Percentiles rank a stretch among this genome's conserved stretches.
Conservation (phyloP, 2,113 vertebrate species). For the Megaleporinus macrocephalus region DNA sequence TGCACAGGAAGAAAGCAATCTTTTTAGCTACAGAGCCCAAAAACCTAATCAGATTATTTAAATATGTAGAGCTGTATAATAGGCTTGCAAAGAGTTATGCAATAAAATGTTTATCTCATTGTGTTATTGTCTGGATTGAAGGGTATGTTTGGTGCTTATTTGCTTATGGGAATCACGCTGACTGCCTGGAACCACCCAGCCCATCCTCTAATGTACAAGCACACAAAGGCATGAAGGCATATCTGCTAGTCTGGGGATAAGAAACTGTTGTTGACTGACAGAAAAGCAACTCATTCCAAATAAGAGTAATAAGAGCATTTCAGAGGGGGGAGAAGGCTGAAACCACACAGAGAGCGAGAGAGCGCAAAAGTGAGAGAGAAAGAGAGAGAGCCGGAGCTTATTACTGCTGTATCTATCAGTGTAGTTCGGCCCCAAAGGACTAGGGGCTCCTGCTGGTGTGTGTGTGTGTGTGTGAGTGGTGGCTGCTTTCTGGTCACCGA, state of each 20-base stretch:
- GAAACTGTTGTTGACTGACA: not conserved
- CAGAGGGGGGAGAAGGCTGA: not conserved
- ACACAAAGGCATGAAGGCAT: not conserved
- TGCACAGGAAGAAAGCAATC: too few species aligned
- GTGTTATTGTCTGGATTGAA: not conserved
- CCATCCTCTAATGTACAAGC: not conserved
- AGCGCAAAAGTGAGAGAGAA: constrained; percentile 7
- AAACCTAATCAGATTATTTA: too few species aligned
- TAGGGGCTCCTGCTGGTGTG: constrained; percentile 28
- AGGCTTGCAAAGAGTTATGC: not conserved
- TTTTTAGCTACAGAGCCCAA: too few species aligned
- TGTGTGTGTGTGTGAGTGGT: constrained; percentile 36
- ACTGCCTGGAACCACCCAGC: not conserved
- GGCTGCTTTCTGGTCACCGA: constrained; percentile 10
- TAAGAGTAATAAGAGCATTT: not conserved
- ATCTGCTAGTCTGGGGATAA: not conserved
- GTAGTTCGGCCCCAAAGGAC: not conserved
- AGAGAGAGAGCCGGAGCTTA: constrained; percentile 35
- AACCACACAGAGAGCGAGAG: not conserved
- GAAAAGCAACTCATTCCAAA: not conserved
- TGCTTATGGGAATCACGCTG: not conserved
- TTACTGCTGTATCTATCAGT: constrained; percentile 33
- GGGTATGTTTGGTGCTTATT: not conserved
- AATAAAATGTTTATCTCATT: not conserved
- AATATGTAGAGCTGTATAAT: too few species aligned